Evolutionary conservation across 2,888 invertebrate species (phyloP), one percentile per base, ranked within the genome.

Genomic region (Oscheius sp.): DNA sequence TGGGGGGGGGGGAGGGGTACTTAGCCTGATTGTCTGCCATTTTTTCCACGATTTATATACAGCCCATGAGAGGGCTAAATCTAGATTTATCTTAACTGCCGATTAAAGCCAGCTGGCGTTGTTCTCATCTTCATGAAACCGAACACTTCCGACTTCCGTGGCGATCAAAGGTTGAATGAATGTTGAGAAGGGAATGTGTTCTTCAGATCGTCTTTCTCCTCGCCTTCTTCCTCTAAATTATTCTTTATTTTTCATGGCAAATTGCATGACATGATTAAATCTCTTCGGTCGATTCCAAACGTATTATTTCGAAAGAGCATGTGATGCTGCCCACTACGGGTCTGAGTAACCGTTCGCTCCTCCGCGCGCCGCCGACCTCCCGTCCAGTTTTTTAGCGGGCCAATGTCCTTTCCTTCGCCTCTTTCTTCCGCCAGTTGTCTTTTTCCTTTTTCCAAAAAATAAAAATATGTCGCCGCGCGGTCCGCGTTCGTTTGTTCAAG

Each of bases 271-370:
- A 2, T 17, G 20, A 41, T 20, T 41, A 17, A 4, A 20, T 17
- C 4, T 36, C 41, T 12, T 3, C 5, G 41, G 4, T 14, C 3
- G 41, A 47, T 24, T 6, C 47, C 47, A 47, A 24, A 36, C 41
- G 47, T 47, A 47, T 24, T 47, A 12, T 5, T 24, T 28, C 59
- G 59, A 59, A 59, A 59, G 41, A 59, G 59, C 59, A 44, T 59
- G 59, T 59, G 59, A 59, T 59, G 59, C 24, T 24, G 17, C 33
- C 30, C 24, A 33, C 33, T 20, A n/a, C 22, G 17, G 14, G 59
- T 38, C 57, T 57, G 59, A 59, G 59, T 59, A 59, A 59, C 59
- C 59, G 59, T 59, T 59, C 59, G 41, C 44, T 28, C 59, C 59
- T 41, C 59, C 41, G 44, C 59, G 41, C 59, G 41, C 59, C 28